Evolutionary conservation across 1,140 invertebrate genomes (phyloP).

Genomic region (Rhopalosiphum padi): DNA sequence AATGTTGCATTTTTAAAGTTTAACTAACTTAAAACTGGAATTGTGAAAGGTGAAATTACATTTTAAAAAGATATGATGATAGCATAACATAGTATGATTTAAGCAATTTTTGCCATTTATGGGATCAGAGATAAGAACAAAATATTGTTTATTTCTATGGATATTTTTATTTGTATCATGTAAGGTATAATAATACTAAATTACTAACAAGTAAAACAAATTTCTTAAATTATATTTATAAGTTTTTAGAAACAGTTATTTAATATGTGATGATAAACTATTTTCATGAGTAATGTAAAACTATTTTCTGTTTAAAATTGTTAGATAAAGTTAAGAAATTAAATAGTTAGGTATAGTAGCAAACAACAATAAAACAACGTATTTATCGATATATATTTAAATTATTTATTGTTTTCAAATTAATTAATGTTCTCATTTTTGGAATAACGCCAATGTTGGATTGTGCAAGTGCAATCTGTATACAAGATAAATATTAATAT

Average conservation of each 20-base stretch:
- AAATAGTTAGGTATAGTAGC: not conserved
- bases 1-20: not conserved
- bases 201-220: too few relatives aligned
- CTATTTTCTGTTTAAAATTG: not conserved
- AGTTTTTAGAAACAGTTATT: not conserved
- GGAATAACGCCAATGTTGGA: not conserved
- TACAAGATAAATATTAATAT: too few relatives aligned
- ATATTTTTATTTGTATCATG: not conserved
- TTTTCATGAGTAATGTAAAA: not conserved
- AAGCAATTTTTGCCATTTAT: not conserved
- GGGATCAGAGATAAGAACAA: not conserved
- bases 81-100: not conserved
- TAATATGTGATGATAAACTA: not conserved
- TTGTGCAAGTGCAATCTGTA: not conserved
- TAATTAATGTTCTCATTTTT: not conserved
- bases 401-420: constrained; percentile 36
- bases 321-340: not conserved
- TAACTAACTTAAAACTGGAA: not conserved
- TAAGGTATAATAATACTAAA: too few relatives aligned
- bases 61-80: too few relatives aligned
- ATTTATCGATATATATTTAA: not conserved
- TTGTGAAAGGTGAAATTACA: too few relatives aligned
- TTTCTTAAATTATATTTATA: too few relatives aligned
- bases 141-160: not conserved
- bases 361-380: not conserved